Evolutionary conservation across 2,888 invertebrate genomes (phyloP), one percentile per base, ranked within the genome.

Genomic region (Listrodromus nycthemerus): DNA sequence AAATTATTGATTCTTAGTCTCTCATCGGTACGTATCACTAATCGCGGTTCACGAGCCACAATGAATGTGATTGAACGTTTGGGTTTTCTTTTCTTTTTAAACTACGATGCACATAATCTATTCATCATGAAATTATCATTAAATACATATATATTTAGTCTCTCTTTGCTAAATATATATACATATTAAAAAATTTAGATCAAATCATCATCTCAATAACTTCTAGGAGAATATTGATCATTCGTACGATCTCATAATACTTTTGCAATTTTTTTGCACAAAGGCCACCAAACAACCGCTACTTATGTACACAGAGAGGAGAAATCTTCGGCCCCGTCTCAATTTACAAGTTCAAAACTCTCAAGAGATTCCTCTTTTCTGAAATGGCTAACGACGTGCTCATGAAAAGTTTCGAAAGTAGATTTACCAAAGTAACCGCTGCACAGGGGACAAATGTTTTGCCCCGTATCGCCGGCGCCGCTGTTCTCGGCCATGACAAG

Each of bases 301-400:
- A 48, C 8, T 55, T 76, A 81, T 76, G 6, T 76, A 75, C 71
- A 66, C 0, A 33, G 19, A 67, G 8, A 45, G 13, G 48, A 45
- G 19, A n/a, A 16, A 73, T 37, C 41, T 41, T 13, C 6, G 33
- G 19, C 8, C 37, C 27, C 10, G 41, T 70, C 37, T 86, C 82
- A 88, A 71, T 88, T 81, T 45, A 89, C 52, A 50, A 89, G 66
- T 80, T 92, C 87, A 52, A 89, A 89, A 66, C 84, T 86, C n/a
- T 89, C 87, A 24, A 85, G 41, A 33, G 90, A 88, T 45, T 87
- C 75, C 82, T 96, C 95, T 86, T 95, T 95, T 79, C 95, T 93
- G 92, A 97, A 97, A 94, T 97, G 97, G 88, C 94, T 95, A 92
- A 97, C 95, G 37, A 97, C 97, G 93, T 97, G 97, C 80, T 95